phyloP scores from a whole-genome alignment of 2,797 vertebrate genomes.

The Picus viridis region DNA sequence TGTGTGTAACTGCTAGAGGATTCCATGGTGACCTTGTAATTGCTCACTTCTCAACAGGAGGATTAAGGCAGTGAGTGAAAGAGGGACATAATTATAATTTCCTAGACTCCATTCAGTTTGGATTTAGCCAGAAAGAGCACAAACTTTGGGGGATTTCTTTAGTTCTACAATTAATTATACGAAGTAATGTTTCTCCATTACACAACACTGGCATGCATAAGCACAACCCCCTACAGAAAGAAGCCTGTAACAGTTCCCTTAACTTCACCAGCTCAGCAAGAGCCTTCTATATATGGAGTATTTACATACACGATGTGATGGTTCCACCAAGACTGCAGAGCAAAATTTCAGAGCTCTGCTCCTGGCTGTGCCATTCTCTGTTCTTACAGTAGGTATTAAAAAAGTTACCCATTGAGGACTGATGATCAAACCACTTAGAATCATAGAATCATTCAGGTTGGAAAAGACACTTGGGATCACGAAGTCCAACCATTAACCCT shows the following conservation, averaged over 20 bases:
- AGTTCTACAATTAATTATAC: neutral
- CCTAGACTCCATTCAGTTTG: slow-evolving; percentile 19
- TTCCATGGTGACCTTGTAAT: slow-evolving; percentile 9
- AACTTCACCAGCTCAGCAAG: neutral
- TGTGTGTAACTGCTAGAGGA: neutral
- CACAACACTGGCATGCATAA: slow-evolving; percentile 3
- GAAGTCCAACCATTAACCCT: too few relatives aligned
- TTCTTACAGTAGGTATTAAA: neutral
- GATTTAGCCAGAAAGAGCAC: slow-evolving; percentile 39
- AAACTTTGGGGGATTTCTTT: slow-evolving; percentile 30
- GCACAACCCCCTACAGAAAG: neutral
- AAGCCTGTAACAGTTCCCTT: neutral
- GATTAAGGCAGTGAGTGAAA: slow-evolving; percentile 42
- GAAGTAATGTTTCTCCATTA: slow-evolving; percentile 31
- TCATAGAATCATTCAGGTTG: too few relatives aligned
- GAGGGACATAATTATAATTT: slow-evolving; percentile 25
- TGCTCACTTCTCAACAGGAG: slow-evolving; percentile 12
- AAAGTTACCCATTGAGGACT: neutral
- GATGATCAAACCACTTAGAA: neutral
- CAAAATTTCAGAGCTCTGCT: neutral
- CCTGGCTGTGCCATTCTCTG: neutral
- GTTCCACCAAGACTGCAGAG: slow-evolving; percentile 17
- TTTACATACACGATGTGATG: neutral
- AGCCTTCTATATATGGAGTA: neutral
- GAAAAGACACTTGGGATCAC: too few relatives aligned